phyloP scores from a whole-genome alignment of 2,888 invertebrate genomes.

The Blera fallax region DNA sequence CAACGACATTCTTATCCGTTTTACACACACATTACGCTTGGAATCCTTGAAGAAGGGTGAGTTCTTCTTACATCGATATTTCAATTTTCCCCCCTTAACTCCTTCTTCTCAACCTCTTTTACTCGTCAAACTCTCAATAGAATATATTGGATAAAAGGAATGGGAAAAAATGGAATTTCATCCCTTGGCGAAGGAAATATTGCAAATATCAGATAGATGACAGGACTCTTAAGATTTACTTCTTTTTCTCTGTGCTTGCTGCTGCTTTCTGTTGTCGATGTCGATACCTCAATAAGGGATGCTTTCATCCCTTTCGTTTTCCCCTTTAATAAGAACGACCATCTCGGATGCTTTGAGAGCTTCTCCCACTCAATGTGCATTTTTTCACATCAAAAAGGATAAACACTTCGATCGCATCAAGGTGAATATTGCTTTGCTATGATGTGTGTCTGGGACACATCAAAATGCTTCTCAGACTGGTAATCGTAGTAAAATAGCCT shows the following conservation, averaged over 20 bases:
- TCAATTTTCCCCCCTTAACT: not conserved
- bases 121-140: conserved; percentile 25
- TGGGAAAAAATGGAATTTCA: conserved; percentile 26
- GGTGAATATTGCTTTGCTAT: conserved; percentile 56
- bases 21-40: conserved; percentile 40
- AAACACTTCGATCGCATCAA: conserved; percentile 48
- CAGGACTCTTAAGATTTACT: conserved; percentile 66
- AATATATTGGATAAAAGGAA: conserved; percentile 16
- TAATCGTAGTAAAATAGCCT: conserved; percentile 55
- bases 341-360: not conserved
- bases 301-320: not conserved
- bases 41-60: conserved; percentile 15
- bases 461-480: conserved; percentile 48
- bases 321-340: not conserved
- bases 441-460: conserved; percentile 56
- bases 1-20: conserved; percentile 62
- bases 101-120: not conserved
- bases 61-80: conserved; percentile 35
- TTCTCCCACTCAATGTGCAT: conserved; percentile 30
- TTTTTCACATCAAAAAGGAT: conserved; percentile 44
- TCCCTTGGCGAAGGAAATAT: conserved; percentile 47
- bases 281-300: conserved; percentile 22
- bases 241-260: not conserved
- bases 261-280: not conserved
- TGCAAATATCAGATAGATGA: conserved; percentile 60